phyloP scores from a whole-genome alignment of 30 jellyfish, hydroid and myxozoan species.

The Aurelia aurita region DNA sequence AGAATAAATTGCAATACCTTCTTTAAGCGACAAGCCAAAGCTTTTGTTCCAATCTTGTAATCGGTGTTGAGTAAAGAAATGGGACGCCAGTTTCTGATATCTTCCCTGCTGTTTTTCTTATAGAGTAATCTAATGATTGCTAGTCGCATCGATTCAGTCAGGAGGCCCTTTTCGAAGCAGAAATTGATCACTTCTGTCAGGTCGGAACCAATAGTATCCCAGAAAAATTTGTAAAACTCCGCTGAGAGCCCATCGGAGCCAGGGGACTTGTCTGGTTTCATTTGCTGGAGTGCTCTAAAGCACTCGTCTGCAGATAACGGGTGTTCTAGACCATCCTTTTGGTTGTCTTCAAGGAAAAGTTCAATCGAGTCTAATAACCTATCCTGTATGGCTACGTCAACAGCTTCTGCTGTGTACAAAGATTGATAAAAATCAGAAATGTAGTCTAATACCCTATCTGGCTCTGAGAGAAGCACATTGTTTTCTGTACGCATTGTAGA shows the following conservation, averaged over 20 bases:
- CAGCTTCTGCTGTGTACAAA: constrained; percentile 9
- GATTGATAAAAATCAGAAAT: not conserved
- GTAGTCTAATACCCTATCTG: not conserved
- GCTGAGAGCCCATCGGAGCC: not conserved
- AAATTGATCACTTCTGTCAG: constrained; percentile 5
- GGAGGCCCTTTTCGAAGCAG: not conserved
- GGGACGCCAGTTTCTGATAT: no score
- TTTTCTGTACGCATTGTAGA: not conserved
- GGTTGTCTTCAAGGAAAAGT: no score
- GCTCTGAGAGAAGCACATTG: not conserved
- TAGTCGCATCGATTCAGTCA: no score
- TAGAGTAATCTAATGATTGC: no score
- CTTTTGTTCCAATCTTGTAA: not conserved
- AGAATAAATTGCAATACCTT: not conserved
- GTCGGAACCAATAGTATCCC: constrained; percentile 5
- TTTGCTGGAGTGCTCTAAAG: no score
- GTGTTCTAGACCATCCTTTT: no score
- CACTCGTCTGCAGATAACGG: no score
- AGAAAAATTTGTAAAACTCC: not conserved
- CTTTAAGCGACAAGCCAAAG: constrained; percentile 10
- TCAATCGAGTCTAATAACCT: no score
- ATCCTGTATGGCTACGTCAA: not conserved
- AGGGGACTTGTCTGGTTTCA: no score
- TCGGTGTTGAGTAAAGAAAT: no score
- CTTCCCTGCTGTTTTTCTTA: no score